A percentile compares a stretch with the other conserved stretches of the same genome.
These are phyloP conservation scores for Copidosoma aretas DNA, from an alignment of 2,888 invertebrate genomes.

Conservation along the genomic window DNA sequence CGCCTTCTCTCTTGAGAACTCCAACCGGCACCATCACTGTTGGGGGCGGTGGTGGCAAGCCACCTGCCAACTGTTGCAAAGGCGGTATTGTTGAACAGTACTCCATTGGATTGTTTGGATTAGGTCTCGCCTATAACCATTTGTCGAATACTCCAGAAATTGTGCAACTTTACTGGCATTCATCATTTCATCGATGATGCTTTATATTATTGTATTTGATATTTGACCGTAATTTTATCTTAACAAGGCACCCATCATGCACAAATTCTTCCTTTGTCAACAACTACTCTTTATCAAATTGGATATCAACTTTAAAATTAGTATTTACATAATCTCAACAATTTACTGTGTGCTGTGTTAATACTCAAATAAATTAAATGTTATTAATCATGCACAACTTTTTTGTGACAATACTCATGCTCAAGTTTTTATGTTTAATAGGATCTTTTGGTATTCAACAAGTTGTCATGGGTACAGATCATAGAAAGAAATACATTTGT, in stretches of 20 bases:
- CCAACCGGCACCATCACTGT: slow-evolving; percentile 87
- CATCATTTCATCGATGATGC: too few relatives aligned
- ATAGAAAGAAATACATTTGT: background rate
- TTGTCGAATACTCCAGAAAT: slow-evolving; percentile 61
- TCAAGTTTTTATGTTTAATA: slow-evolving; percentile 44
- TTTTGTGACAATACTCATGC: slow-evolving; percentile 41
- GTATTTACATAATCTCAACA: background rate
- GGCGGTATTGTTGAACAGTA: slow-evolving; percentile 86
- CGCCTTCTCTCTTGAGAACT: slow-evolving; percentile 77
- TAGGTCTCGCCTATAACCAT: slow-evolving; percentile 68
- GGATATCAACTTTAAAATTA: background rate
- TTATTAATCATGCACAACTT: background rate
- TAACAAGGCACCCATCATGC: background rate
- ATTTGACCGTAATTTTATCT: background rate
- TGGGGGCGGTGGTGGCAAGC: slow-evolving; percentile 65
- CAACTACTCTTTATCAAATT: too few relatives aligned
- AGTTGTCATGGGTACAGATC: slow-evolving; percentile 56
- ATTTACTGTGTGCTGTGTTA: background rate
- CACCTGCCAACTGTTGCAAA: slow-evolving; percentile 72
- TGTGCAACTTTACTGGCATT: too few relatives aligned
- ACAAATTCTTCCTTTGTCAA: background rate
- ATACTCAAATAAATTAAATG: background rate
- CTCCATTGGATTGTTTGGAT: slow-evolving; percentile 87
- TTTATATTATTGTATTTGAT: background rate
- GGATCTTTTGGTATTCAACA: slow-evolving; percentile 59